phyloP scores from a whole-genome alignment of 2,797 vertebrate species.

The Scarus forsteni region DNA sequence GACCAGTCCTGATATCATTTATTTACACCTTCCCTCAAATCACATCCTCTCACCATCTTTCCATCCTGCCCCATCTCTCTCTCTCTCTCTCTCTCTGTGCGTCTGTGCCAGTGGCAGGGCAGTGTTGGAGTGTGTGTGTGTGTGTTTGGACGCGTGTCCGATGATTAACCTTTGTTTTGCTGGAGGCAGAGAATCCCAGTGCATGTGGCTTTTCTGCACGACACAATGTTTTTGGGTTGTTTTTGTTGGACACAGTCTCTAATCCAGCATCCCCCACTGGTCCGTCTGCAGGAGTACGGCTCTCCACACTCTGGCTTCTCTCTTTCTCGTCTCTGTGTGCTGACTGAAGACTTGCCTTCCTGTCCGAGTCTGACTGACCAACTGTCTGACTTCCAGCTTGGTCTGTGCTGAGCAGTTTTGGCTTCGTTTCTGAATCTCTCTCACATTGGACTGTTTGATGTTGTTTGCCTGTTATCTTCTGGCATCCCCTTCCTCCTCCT shows the following conservation, averaged over 20 bases:
- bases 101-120: conserved; percentile 78
- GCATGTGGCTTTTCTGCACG: conserved; percentile 87
- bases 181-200: conserved; percentile 78
- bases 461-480: conserved; percentile 55
- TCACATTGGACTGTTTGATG: conserved; percentile 52
- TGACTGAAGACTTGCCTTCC: conserved; percentile 54
- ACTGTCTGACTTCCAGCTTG: conserved; percentile 63
- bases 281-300: conserved; percentile 68
- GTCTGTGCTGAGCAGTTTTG: conserved; percentile 67
- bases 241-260: conserved; percentile 70
- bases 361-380: conserved; percentile 57
- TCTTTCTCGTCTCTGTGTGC: conserved; percentile 43
- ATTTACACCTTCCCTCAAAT: conserved; percentile 64
- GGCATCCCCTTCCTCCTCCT: conserved; percentile 39
- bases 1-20: conserved; percentile 33
- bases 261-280: conserved; percentile 75
- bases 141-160: conserved; percentile 54
- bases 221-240: conserved; percentile 67
- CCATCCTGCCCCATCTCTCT: conserved; percentile 35
- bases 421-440: conserved; percentile 44
- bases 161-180: conserved; percentile 79
- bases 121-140: conserved; percentile 69
- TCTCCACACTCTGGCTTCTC: conserved; percentile 54
- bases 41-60: conserved; percentile 61
- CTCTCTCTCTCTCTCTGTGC: conserved; percentile 33